Conservation (phyloP, 2,888 invertebrate genomes). For the Melipona bicolor region DNA sequence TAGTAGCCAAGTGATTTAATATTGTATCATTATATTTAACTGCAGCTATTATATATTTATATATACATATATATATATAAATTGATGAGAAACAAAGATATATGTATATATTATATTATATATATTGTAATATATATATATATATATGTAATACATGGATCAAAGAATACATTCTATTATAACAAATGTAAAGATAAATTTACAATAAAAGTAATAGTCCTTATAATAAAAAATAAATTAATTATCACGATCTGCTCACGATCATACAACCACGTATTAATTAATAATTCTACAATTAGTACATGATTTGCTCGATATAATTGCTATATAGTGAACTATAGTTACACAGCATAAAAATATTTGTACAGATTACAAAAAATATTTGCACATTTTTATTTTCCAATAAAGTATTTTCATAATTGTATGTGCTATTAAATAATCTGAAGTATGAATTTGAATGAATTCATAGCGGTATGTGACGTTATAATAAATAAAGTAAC, state of each 20-base stretch:
- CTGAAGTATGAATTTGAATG: neutral
- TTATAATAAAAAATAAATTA: neutral
- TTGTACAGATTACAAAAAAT: neutral
- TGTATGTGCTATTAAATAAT: neutral
- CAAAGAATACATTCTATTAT: conserved; percentile 1
- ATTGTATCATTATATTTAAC: neutral
- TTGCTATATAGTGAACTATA: conserved; percentile 18
- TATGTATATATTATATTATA: neutral
- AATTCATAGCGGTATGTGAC: too few relatives aligned
- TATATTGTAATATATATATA: neutral
- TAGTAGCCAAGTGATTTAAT: conserved; percentile 4
- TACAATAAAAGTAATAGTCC: neutral
- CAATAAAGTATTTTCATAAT: neutral
- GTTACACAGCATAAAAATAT: neutral
- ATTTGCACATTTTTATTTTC: neutral
- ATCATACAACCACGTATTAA: conserved; percentile 27
- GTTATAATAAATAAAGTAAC: neutral
- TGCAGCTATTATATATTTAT: neutral
- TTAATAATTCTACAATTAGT: conserved; percentile 47
- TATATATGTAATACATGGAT: neutral
- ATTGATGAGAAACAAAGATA: too few relatives aligned
- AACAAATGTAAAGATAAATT: conserved; percentile 8
- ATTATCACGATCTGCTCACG: too few relatives aligned
- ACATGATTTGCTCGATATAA: conserved; percentile 23
- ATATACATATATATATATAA: neutral